Percentiles rank a stretch among this genome's conserved stretches.
These are phyloP conservation scores for Epinephelus coioides DNA, from an alignment of 2,797 vertebrate species.

Conservation along the genomic window DNA sequence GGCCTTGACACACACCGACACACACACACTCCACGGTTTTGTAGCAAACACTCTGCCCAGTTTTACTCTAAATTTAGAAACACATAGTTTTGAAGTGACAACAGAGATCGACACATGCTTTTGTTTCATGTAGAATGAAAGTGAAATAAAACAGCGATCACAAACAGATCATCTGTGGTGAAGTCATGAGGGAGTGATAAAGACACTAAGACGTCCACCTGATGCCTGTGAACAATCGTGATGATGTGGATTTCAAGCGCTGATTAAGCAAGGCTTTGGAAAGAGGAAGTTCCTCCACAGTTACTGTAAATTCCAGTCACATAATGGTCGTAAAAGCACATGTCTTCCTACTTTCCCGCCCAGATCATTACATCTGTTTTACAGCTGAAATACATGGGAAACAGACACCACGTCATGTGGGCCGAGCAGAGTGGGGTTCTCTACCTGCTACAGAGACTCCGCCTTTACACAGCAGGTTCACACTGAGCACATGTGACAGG, in stretches of 20 bases:
- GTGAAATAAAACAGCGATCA: slow-evolving; percentile 8
- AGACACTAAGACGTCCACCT: background rate
- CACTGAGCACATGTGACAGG: too few species aligned
- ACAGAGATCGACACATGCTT: slow-evolving; percentile 18
- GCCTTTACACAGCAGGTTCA: too few species aligned
- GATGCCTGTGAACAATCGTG: background rate
- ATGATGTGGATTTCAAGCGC: background rate
- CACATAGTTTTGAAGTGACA: slow-evolving; percentile 39
- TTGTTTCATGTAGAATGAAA: slow-evolving; percentile 13
- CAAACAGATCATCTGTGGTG: background rate
- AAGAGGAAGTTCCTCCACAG: background rate
- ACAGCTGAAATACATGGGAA: background rate
- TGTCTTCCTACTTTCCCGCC: slow-evolving; percentile 13
- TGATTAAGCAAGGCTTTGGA: background rate
- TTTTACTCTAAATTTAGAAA: slow-evolving; percentile 49
- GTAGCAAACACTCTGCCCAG: background rate
- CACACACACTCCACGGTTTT: background rate
- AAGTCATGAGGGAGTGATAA: background rate
- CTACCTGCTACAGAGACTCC: too few species aligned
- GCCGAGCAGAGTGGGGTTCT: too few species aligned
- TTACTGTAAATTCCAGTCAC: slow-evolving; percentile 15
- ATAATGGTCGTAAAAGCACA: slow-evolving; percentile 9
- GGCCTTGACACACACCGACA: slow-evolving; percentile 57
- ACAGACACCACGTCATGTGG: too few species aligned
- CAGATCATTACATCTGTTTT: slow-evolving; percentile 1